Conservation (phyloP, 2,113 vertebrate genomes). For the Aegypius monachus region DNA sequence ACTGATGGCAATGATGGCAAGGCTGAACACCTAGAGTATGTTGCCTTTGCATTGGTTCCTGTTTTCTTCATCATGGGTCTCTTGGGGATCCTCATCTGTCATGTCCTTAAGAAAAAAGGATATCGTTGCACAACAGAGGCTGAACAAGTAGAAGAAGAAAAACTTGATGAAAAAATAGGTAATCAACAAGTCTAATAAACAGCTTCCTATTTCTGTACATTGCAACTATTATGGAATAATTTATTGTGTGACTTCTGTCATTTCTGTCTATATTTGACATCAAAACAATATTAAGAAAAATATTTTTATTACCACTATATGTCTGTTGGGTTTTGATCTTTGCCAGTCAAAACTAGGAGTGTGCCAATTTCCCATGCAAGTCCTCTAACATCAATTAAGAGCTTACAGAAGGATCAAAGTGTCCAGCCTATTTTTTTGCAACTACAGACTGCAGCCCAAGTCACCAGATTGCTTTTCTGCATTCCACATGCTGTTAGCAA, state of each 20-base stretch:
- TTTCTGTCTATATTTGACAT: background rate
- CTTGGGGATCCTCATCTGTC: slow-evolving; percentile 90
- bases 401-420: background rate
- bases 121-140: slow-evolving; percentile 93
- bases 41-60: slow-evolving; percentile 84
- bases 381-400: background rate
- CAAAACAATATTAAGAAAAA: background rate
- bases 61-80: slow-evolving; percentile 92
- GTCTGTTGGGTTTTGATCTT: background rate
- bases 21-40: slow-evolving; percentile 70
- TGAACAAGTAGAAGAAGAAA: slow-evolving; percentile 74
- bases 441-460: background rate
- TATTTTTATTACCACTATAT: background rate
- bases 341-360: no score
- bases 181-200: background rate
- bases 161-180: slow-evolving; percentile 83
- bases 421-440: background rate
- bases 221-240: background rate
- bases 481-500: background rate
- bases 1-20: background rate
- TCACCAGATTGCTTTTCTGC: background rate
- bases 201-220: background rate
- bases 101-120: slow-evolving; percentile 90
- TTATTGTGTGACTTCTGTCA: background rate
- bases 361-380: no score